These are phyloP conservation scores for Manis javanica DNA, from an alignment of 2,797 vertebrate genomes.

Conservation along the genomic window DNA sequence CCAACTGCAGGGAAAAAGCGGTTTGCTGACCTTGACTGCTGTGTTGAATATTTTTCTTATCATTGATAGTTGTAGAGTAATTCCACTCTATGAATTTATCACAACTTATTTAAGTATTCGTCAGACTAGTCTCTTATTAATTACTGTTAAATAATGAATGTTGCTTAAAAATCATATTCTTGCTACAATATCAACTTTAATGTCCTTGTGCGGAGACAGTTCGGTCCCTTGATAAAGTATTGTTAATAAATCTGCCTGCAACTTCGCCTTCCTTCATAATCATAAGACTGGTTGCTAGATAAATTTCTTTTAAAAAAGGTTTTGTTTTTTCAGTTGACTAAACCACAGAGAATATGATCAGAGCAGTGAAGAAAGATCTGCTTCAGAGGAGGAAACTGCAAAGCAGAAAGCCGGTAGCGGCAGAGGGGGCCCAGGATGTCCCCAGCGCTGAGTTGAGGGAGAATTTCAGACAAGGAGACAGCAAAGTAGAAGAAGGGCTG, in stretches of 20 bases:
- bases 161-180: conserved; percentile 46
- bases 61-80: conserved; percentile 18
- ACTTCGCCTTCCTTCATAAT: conserved; percentile 1
- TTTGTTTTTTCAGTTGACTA: neutral
- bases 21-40: no score
- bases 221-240: conserved; percentile 41
- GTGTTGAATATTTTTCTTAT: no score
- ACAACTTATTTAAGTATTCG: conserved; percentile 28
- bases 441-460: neutral
- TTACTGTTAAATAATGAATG: conserved; percentile 43
- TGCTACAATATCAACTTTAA: neutral
- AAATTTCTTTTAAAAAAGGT: neutral
- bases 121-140: conserved; percentile 41
- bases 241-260: conserved; percentile 22
- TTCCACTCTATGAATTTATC: neutral
- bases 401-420: neutral
- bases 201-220: conserved; percentile 22
- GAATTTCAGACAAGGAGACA: neutral
- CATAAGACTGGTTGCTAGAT: neutral
- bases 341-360: neutral
- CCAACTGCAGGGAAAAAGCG: no score
- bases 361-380: neutral
- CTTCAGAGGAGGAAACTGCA: neutral
- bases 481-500: neutral
- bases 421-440: neutral